These are phyloP conservation scores for Petromus typicus DNA, from an alignment of 2,113 vertebrate species.

Conservation along the genomic window DNA sequence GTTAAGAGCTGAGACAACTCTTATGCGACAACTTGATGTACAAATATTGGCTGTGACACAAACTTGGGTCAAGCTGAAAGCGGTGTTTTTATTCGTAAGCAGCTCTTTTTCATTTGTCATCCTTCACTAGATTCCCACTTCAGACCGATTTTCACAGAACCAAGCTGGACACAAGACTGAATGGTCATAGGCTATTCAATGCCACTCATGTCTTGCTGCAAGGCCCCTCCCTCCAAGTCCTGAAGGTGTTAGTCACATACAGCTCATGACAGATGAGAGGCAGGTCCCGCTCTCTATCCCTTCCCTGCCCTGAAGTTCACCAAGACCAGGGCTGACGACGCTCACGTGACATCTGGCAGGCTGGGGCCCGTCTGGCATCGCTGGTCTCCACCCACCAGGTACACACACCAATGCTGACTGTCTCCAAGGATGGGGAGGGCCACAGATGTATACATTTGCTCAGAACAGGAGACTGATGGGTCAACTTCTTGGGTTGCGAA, in stretches of 20 bases:
- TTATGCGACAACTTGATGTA: not conserved
- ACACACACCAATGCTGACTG: not conserved
- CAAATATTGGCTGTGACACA: not conserved
- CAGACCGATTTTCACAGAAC: slow-evolving; percentile 18
- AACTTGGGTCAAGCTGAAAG: not conserved
- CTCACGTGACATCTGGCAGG: not conserved
- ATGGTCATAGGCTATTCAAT: not conserved
- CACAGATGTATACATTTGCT: not conserved
- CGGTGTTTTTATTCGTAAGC: not conserved
- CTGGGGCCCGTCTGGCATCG: not conserved
- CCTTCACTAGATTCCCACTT: not conserved
- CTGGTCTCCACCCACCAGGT: not conserved
- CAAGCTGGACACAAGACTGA: not conserved
- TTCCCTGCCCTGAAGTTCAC: not conserved
- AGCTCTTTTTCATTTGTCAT: not conserved
- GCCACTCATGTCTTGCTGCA: not conserved
- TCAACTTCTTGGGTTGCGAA: not conserved
- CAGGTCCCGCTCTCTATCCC: not conserved
- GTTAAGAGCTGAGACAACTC: not conserved
- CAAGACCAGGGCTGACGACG: not conserved
- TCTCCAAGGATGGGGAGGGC: too few relatives aligned
- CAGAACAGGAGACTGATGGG: not conserved
- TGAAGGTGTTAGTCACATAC: not conserved
- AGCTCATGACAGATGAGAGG: not conserved
- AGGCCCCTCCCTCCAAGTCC: not conserved